Evolutionary conservation across 2,888 invertebrate species (phyloP), one percentile per base, ranked within the genome.

Genomic region (Zygaena filipendulae): DNA sequence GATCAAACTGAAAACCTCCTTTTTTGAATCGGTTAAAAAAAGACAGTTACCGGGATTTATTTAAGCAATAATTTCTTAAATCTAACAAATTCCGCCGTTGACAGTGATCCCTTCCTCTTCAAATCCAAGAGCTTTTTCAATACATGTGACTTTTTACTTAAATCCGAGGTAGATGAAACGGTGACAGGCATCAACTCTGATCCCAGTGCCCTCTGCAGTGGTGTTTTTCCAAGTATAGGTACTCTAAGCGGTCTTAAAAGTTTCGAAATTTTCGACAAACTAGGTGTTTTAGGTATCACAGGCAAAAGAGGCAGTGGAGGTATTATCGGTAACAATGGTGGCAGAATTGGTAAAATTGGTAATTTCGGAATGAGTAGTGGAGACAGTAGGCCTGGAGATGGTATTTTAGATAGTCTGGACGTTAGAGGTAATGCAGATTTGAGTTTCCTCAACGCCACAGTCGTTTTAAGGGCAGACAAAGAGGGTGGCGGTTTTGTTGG

Each of bases 71-170:
- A n/a, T n/a, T 53, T 64, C 31, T 50, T 62, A 36, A 67, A 60
- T 21, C 48, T 48, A 10, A 52, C 16, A 42, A 50, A 64, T 29
- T 69, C 61, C 2, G 47, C 35, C 2, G 51, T 42, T 0, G 62
- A 56, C 24, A 72, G 30, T 0, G 55, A 48, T 0, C 71, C 67
- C 27, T 43, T 50, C 9, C 33, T 53, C 30, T 49, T 63, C 19
- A 72, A 40, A 7, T 61, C 46, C 4, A 49, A 9, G 3, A 74
- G 47, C 29, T 53, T 64, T 21, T 49, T 39, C 21, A 54, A 29
- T 21, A 61, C 38, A 19, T 39, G 45, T 7, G 36, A 38, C 19
- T 47, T 52, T 23, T 25, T 36, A 13, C 25, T 26, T 4, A 35
- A 22, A 5, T 38, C 37, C 21, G 38, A 21, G 4, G 40, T 37